Base-by-base conservation (phyloP, 2,113 vertebrate species). In the Malurus alboscapulatus region DNA sequence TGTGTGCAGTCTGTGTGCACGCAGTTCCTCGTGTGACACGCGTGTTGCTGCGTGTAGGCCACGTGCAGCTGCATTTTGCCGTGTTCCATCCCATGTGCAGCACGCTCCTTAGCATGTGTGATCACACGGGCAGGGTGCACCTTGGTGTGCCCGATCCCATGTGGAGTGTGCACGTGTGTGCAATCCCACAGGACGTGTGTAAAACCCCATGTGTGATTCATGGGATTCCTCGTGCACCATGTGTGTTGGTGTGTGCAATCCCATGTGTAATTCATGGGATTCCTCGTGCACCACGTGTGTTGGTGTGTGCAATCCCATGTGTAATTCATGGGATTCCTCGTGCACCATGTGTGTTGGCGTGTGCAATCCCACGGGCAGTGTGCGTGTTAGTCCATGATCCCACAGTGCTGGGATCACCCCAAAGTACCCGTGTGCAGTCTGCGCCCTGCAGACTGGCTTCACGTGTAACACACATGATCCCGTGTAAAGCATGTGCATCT, bases 21-120 rank as follows among this genome's bases (percentile, higher is more conserved):
- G 63, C 45, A 10, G 2, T 8, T 12, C 47, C 30, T 8, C 2
- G 30, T 75, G 44, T 25, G 10, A 58, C 21, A 29, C 11, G 25
- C 4, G 0, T 7, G 32, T 6, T 22, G 62, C 20, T 14, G 9
- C 2, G 1, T 2, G 17, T 12, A 15, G 14, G 17, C 17, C 58
- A 15, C 2, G 6, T 13, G 27, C 51, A 8, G 48, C 16, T 22
- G 36, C 34, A 1, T 6, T 20, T 45, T 24, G 51, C 21, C 1
- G 0, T 1, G 6, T 7, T 8, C 11, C 5, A 1, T 20, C 26
- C 26, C 20, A 2, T 0, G 3, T 11, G 47, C 67, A 21, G 32
- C 2, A 21, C 8, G 11, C 14, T 9, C 8, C 32, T 25, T 14
- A 3, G 26, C 10, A 5, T 5, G 14, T 3, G 4, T 13, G 7